Percentiles rank a stretch among this genome's conserved stretches.
Conservation (phyloP, 2,797 vertebrate species). For the Myotis pilosus region DNA sequence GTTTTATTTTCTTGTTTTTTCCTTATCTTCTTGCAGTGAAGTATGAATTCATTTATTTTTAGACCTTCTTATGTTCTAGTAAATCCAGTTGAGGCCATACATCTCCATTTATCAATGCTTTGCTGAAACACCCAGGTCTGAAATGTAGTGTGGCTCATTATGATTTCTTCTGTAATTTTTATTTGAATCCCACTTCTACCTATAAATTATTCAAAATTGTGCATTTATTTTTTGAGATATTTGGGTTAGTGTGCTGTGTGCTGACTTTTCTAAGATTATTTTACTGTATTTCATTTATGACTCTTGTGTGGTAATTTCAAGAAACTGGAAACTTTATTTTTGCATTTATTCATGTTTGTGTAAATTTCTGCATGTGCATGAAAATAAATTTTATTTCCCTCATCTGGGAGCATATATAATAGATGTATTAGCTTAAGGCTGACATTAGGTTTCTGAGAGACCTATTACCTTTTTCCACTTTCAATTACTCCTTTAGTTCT, state of each 20-base stretch:
- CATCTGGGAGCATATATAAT: background rate
- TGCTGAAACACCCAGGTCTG: background rate
- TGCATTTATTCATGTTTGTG: background rate
- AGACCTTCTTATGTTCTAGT: background rate
- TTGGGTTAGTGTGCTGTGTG: background rate
- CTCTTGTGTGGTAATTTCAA: background rate
- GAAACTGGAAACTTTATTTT: background rate
- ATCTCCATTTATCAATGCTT: background rate
- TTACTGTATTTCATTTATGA: background rate
- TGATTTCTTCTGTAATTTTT: background rate
- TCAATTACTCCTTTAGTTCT: background rate
- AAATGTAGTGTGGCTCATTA: background rate
- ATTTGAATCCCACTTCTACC: background rate
- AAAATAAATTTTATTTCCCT: background rate
- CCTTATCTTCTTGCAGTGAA: background rate
- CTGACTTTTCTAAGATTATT: background rate
- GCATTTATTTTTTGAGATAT: background rate
- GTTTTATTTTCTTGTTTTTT: background rate
- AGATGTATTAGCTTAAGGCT: background rate
- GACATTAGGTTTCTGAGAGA: background rate
- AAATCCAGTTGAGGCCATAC: background rate
- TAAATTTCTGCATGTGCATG: background rate
- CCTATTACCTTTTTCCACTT: background rate
- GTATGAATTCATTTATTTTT: background rate
- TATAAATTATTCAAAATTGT: background rate